A percentile compares a stretch with the other conserved stretches of the same genome.
These are phyloP conservation scores for Kryptopterus vitreolus DNA, from an alignment of 2,797 vertebrate species.

Conservation along the genomic window DNA sequence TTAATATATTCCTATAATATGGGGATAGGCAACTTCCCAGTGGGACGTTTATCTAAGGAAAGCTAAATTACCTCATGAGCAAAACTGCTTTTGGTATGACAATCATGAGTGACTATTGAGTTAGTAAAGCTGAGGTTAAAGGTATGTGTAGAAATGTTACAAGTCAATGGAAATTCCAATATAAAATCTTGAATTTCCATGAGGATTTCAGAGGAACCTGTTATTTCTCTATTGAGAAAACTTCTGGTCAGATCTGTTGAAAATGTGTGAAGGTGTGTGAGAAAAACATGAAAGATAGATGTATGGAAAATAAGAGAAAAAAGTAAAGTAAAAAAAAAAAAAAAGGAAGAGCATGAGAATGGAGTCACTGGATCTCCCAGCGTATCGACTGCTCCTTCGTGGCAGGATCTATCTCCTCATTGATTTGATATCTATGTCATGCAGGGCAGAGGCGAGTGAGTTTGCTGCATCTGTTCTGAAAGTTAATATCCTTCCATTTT, in stretches of 20 bases:
- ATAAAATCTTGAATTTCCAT: neutral
- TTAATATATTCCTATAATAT: neutral
- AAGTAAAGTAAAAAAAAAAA: no score
- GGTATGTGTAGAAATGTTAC: neutral
- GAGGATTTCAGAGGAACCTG: neutral
- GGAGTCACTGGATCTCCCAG: constrained; percentile 24
- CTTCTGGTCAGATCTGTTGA: neutral
- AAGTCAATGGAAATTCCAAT: neutral
- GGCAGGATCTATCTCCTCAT: constrained; percentile 55
- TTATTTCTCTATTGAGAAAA: neutral
- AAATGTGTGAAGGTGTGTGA: neutral
- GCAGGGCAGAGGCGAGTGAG: constrained; percentile 43
- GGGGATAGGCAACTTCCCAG: neutral
- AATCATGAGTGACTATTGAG: neutral
- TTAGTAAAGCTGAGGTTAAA: no score
- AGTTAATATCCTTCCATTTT: constrained; percentile 61
- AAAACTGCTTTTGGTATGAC: neutral
- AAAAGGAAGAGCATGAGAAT: neutral
- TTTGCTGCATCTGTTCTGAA: constrained; percentile 45
- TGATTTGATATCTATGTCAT: constrained; percentile 58
- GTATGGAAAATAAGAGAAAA: no score
- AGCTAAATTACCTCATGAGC: neutral
- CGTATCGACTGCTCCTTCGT: constrained; percentile 36
- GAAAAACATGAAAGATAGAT: constrained; percentile 8
- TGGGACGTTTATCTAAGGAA: neutral